Evolutionary conservation across 2,797 vertebrate genomes (phyloP).

Genomic region (Malurus splendens): DNA sequence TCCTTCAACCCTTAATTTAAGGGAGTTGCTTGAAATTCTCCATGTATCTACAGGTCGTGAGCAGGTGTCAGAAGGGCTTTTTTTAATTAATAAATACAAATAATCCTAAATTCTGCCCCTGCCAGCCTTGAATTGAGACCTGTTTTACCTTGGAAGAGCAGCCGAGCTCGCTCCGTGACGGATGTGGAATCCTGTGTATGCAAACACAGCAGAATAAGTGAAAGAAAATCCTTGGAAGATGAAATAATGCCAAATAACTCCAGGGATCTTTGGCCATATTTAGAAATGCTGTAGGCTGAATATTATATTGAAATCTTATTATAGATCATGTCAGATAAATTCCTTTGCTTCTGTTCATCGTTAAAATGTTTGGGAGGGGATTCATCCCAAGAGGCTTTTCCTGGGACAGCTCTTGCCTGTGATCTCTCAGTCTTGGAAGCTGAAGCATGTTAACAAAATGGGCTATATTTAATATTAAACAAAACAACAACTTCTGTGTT

Average conservation of each 20-base stretch:
- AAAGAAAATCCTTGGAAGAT: slow-evolving; percentile 51
- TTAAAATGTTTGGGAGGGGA: slow-evolving; percentile 43
- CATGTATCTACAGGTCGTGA: neutral
- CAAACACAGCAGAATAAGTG: slow-evolving; percentile 45
- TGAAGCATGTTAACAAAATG: slow-evolving; percentile 20
- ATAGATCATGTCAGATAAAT: slow-evolving; percentile 52
- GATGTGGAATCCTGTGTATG: slow-evolving; percentile 13
- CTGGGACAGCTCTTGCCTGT: slow-evolving; percentile 35
- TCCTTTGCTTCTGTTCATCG: slow-evolving; percentile 36
- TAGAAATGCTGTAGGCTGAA: slow-evolving; percentile 60
- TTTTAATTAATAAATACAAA: neutral
- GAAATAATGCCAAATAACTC: slow-evolving; percentile 59
- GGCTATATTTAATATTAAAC: slow-evolving; percentile 32
- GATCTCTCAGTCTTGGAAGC: slow-evolving; percentile 54
- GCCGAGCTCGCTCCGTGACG: neutral
- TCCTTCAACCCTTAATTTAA: neutral
- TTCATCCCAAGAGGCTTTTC: slow-evolving; percentile 44
- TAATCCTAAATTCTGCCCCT: neutral
- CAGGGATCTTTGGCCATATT: slow-evolving; percentile 54
- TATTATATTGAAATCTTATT: slow-evolving; percentile 54
- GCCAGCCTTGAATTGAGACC: neutral
- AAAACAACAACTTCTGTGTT: slow-evolving; percentile 7
- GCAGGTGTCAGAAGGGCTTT: neutral
- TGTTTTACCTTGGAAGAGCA: neutral
- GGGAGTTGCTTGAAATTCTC: rapidly evolving